Percentiles rank a stretch among this genome's conserved stretches.
Evolutionary conservation across 2,888 invertebrate species (phyloP).

Genomic region (Sipha maydis): DNA sequence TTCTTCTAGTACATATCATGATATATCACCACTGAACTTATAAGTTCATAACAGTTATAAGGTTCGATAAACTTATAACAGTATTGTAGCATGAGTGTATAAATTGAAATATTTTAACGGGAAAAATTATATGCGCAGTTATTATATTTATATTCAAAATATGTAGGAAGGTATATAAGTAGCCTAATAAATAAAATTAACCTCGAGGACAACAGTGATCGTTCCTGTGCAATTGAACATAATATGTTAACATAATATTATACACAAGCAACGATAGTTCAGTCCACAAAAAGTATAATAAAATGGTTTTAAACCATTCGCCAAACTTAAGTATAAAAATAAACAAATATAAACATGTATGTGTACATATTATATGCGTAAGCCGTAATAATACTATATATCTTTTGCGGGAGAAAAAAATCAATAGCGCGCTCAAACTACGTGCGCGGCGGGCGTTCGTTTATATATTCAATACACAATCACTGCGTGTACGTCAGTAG

Average conservation of each 20-base stretch:
- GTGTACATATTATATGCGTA: not conserved
- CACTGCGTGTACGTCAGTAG: not conserved
- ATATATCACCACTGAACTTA: no score
- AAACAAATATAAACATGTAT: no score
- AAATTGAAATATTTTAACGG: no score
- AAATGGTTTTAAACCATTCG: not conserved
- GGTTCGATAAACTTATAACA: no score
- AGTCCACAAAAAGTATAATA: not conserved
- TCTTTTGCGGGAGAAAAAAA: constrained; percentile 42
- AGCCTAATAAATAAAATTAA: not conserved
- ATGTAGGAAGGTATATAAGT: no score
- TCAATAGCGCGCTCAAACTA: constrained; percentile 43
- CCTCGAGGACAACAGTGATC: not conserved
- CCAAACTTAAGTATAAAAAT: not conserved
- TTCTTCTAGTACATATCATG: no score
- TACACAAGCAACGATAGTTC: not conserved
- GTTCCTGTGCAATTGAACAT: not conserved
- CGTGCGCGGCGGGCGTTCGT: constrained; percentile 39
- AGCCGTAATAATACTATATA: not conserved
- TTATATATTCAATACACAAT: constrained; percentile 39
- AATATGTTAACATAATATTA: not conserved
- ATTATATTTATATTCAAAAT: no score
- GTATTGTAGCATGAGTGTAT: no score
- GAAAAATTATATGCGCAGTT: no score
- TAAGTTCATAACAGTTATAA: no score